Evolutionary conservation across 2,888 invertebrate species (phyloP), one percentile per base, ranked within the genome.

Genomic region (Apamea anceps): DNA sequence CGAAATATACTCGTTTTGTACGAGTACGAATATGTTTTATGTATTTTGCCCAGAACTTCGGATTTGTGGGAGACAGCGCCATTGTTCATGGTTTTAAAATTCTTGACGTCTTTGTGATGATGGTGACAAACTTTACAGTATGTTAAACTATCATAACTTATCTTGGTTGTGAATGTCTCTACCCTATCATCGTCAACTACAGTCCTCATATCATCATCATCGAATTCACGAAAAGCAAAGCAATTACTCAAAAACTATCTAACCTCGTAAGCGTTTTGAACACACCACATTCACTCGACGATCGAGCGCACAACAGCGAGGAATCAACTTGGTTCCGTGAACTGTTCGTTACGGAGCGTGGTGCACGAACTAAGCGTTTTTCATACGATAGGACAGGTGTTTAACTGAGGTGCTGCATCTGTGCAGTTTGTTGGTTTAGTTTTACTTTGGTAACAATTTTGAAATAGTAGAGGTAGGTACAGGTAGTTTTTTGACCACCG

Each of bases 1-100:
- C 65, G 78, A 77, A 88, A 75, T 85, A 78, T 82, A 85, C 66
- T 83, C 72, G 79, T 85, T 88, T 87, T 86, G 79, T 87, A 32
- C 32, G 32, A 32, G 32, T 77, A 54, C 73, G 75, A 81, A 81
- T 67, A 78, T 74, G 77, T 80, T 87, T 77, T 66, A 80, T 79
- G 76, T 80, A 87, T 87, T 84, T 76, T 54, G 7, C 48, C 84
- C 2, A 37, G 28, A 66, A 72, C 54, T 77, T 72, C 3, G 42
- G 66, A 57, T 77, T 48, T 28, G 32, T 21, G 25, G 42, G 7
- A 75, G 62, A 28, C 48, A 32, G 28, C 21, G 25, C 37, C n/a
- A 65, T 85, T 82, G 62, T 71, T 85, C 71, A 54, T 68, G 45
- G 63, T 82, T 82, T 65, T 72, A 51, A 75, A 74, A 81, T 45